Evolutionary conservation across 2,113 vertebrate genomes (phyloP).

Genomic region (Actenoides lindsayi): DNA sequence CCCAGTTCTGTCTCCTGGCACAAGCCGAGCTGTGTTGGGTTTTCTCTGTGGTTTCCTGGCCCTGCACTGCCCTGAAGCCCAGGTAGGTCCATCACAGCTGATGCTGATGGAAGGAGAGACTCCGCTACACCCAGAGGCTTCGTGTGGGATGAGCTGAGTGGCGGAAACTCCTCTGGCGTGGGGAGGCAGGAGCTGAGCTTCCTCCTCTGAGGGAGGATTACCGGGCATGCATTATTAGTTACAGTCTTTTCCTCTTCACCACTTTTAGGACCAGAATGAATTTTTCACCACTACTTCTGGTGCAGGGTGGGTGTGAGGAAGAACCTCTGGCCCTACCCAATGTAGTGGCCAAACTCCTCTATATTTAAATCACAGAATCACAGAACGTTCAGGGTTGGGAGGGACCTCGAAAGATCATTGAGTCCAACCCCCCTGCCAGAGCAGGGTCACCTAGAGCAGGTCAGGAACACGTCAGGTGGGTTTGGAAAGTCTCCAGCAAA

Average conservation of each 20-base stretch:
- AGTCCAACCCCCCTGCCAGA: too few relatives aligned
- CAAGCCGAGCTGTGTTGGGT: accelerated
- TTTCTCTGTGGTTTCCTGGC: background rate
- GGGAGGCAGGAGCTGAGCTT: background rate
- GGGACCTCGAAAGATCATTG: too few relatives aligned
- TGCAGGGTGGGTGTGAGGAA: background rate
- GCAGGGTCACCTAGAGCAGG: too few relatives aligned
- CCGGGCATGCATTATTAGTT: too few relatives aligned
- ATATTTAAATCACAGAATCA: background rate
- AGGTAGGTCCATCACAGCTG: accelerated
- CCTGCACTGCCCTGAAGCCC: background rate
- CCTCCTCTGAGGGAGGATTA: background rate
- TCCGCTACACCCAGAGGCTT: background rate
- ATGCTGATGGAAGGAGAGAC: background rate
- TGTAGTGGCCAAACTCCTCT: background rate
- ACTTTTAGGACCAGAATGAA: background rate
- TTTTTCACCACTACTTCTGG: background rate
- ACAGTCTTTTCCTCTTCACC: background rate
- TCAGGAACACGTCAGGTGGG: too few relatives aligned
- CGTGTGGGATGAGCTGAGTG: accelerated
- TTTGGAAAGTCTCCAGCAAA: too few relatives aligned
- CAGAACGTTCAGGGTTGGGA: too few relatives aligned
- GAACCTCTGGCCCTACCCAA: background rate
- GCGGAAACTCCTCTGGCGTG: accelerated
- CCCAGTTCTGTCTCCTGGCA: background rate